Evolutionary conservation across 2,113 vertebrate species (phyloP).

Genomic region (Atlantisia rogersi): DNA sequence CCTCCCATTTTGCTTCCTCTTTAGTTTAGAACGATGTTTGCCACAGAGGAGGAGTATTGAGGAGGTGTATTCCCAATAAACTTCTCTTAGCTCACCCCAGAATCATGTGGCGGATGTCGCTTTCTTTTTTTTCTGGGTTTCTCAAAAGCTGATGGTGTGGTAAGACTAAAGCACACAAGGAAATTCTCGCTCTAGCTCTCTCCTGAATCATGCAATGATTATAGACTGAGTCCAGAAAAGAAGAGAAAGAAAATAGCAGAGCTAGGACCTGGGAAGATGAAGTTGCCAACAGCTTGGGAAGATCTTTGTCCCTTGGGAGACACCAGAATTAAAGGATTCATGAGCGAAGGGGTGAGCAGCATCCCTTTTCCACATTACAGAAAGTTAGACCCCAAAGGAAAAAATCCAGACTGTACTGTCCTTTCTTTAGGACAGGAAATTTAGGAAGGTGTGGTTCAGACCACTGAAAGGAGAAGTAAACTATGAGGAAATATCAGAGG

Average conservation of each 20-base stretch:
- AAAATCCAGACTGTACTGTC: background rate
- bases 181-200: background rate
- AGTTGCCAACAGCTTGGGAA: background rate
- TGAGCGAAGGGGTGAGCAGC: background rate
- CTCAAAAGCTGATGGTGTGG: background rate
- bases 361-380: background rate
- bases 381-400: background rate
- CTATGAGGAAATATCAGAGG: background rate
- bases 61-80: background rate
- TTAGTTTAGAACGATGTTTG: background rate
- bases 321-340: background rate
- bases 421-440: background rate
- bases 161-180: background rate
- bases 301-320: background rate
- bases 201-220: background rate
- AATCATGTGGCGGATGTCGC: rapidly evolving
- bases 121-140: background rate
- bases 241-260: background rate
- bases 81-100: background rate
- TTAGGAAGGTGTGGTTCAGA: background rate
- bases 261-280: background rate
- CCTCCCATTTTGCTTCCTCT: background rate
- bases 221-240: background rate
- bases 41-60: background rate
- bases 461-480: background rate